These are phyloP conservation scores for Drosophila nr. perissopoda DNA, from an alignment of 2,888 invertebrate genomes.

Conservation along the genomic window DNA sequence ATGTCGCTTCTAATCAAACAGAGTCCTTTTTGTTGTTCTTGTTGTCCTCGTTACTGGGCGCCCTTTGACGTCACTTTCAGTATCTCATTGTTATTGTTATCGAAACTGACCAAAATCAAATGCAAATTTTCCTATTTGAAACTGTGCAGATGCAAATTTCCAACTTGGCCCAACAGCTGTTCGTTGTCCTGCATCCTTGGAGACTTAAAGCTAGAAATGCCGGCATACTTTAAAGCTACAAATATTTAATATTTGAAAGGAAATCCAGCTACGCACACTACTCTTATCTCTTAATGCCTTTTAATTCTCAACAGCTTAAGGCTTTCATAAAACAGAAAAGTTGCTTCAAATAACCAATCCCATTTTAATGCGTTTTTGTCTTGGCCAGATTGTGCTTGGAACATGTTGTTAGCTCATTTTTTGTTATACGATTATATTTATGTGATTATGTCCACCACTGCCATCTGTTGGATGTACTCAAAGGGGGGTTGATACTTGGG, in stretches of 20 bases:
- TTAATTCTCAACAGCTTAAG: neutral
- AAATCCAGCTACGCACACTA: neutral
- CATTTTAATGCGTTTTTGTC: neutral
- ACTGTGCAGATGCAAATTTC: slow-evolving; percentile 18
- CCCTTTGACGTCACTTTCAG: slow-evolving; percentile 51
- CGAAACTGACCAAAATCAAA: slow-evolving; percentile 22
- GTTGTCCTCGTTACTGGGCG: slow-evolving; percentile 25
- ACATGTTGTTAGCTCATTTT: neutral
- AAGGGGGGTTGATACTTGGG: neutral
- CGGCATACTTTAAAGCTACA: neutral
- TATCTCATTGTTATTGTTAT: slow-evolving; percentile 13
- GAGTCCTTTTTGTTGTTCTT: slow-evolving; percentile 19
- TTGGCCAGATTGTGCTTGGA: neutral
- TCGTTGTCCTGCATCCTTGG: neutral
- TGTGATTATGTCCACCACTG: neutral
- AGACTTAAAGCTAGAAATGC: neutral
- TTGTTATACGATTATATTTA: neutral
- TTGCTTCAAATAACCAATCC: neutral
- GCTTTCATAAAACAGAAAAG: neutral
- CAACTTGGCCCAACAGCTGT: slow-evolving; percentile 6
- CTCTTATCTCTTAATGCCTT: neutral
- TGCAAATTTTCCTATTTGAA: slow-evolving; percentile 17
- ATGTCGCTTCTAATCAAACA: slow-evolving; percentile 58
- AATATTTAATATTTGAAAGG: neutral
- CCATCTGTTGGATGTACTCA: neutral